Conservation (phyloP, 2,797 vertebrate genomes). For the Lithobates pipiens region DNA sequence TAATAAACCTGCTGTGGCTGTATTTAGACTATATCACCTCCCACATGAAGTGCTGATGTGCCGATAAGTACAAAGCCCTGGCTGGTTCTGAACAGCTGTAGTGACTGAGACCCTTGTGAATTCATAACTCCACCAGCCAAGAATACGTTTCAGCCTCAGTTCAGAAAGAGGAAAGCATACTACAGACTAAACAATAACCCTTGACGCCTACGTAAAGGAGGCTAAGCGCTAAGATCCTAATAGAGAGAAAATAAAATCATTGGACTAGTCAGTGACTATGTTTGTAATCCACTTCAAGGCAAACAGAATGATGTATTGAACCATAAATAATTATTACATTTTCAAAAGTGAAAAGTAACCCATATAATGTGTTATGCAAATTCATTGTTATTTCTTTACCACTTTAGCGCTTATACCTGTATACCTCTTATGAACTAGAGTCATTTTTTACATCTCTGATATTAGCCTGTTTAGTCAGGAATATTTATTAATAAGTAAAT, state of each 20-base stretch:
- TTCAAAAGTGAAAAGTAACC: no score
- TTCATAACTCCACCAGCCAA: slow-evolving; percentile 5
- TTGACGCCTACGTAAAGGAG: background rate
- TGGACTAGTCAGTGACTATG: background rate
- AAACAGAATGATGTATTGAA: background rate
- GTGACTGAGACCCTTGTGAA: background rate
- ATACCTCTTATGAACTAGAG: no score
- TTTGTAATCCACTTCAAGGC: background rate
- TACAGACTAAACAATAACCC: slow-evolving; percentile 19
- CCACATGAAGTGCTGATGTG: slow-evolving; percentile 49
- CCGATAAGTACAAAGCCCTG: slow-evolving; percentile 22
- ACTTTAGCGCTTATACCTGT: no score
- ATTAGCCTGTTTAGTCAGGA: no score
- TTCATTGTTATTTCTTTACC: no score
- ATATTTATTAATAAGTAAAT: no score
- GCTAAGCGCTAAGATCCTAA: background rate
- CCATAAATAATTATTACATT: background rate
- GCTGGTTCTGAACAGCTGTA: slow-evolving; percentile 35
- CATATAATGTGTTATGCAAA: no score
- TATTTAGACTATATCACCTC: slow-evolving; percentile 57
- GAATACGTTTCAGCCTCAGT: slow-evolving; percentile 16
- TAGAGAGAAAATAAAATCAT: background rate
- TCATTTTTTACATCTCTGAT: no score
- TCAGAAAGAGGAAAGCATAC: slow-evolving; percentile 24
- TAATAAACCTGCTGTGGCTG: slow-evolving; percentile 45